Evolutionary conservation across 23 tunicate species (phyloP).

Genomic region (Phallusia fumigata): DNA sequence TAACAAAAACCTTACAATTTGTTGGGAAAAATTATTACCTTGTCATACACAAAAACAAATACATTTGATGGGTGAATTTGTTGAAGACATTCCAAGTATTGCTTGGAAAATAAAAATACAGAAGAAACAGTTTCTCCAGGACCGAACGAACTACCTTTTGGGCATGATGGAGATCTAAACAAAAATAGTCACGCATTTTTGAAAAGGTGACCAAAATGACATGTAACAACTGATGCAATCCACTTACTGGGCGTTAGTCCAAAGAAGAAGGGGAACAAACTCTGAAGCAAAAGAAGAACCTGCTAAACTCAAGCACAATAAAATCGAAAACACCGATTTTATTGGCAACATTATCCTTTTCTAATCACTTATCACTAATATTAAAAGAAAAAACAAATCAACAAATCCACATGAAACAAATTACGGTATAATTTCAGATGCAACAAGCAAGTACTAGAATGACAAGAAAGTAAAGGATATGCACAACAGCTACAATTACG

Average conservation of each 20-base stretch:
- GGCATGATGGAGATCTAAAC: neutral
- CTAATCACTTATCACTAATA: too few species aligned
- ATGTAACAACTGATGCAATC: neutral
- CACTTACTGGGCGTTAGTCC: slow-evolving; percentile 36
- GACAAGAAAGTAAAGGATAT: neutral
- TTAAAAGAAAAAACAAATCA: too few species aligned
- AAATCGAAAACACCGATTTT: neutral
- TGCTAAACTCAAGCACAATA: neutral
- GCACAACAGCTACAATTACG: slow-evolving; percentile 1
- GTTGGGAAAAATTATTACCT: too few species aligned
- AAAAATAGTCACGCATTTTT: neutral
- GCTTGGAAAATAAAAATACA: slow-evolving; percentile 13
- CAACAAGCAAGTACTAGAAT: neutral
- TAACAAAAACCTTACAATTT: too few species aligned
- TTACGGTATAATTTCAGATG: too few species aligned
- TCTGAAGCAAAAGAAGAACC: neutral
- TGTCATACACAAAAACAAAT: slow-evolving; percentile 26
- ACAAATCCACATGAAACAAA: neutral
- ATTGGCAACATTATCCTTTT: neutral
- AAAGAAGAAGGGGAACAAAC: slow-evolving; percentile 32
- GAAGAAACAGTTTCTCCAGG: slow-evolving; percentile 16
- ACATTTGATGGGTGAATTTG: slow-evolving; percentile 8
- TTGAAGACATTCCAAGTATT: slow-evolving; percentile 27
- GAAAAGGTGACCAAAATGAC: neutral
- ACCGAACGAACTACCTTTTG: neutral